Evolutionary conservation across 2,888 invertebrate genomes (phyloP), one percentile per base, ranked within the genome.

Genomic region (Lissonota sp.): DNA sequence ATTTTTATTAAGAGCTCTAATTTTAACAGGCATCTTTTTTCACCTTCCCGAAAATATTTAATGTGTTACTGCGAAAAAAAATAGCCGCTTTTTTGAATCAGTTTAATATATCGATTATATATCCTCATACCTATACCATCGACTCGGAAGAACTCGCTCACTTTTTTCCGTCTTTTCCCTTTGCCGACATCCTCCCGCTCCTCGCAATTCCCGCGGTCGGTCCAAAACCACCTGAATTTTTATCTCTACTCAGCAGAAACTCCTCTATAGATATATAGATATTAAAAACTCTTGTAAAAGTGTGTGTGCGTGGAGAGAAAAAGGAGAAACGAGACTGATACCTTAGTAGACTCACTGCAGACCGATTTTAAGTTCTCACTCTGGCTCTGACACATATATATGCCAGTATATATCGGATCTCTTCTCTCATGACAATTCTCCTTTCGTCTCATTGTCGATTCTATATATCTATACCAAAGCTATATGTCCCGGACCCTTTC

Each of bases 221-320:
- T 75, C 71, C 71, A 26, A 26, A 73, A 74, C 74, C 70, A 78
- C 60, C 71, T 82, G 81, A 82, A 78, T 82, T 82, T 75, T 82
- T 82, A 82, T 82, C 81, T 82, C 71, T 57, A 78, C 70, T 71
- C 66, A 75, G 78, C 81, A 82, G 81, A 75, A 71, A 75, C 71
- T 75, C 55, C 70, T 78, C 14, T 4, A 44, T 44, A 44, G 73
- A 77, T 73, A 77, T 73, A 77, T 77, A 64, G 72, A 42, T 73
- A 77, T 74, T 74, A 71, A 66, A 74, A 42, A 67, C 63, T 63
- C 57, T 42, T 53, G 57, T 51, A 58, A 63, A 69, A 63, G 57
- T 72, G 63, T 72, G 26, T 14, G 7, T 44, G 60, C 72, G 60
- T 53, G 67, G 62, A 60, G 40, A 63, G 12, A 46, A 46, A 49